phyloP scores from a whole-genome alignment of 2,113 vertebrate genomes.

The Caloenas nicobarica region DNA sequence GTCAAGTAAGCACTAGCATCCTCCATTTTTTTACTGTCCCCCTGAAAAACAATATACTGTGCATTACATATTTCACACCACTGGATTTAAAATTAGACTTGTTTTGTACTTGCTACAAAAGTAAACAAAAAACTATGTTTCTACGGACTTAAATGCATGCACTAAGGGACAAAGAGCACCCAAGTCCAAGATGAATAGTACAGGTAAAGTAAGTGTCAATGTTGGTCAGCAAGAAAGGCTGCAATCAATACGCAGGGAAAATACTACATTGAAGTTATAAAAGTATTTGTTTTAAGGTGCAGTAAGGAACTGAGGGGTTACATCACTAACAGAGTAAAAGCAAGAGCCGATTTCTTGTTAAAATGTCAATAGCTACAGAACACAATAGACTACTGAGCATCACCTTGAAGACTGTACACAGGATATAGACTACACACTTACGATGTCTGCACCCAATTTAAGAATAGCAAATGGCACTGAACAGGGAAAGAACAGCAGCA shows the following conservation, averaged over 20 bases:
- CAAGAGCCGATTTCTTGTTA: neutral
- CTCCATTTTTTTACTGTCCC: conserved; percentile 98
- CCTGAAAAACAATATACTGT: conserved; percentile 74
- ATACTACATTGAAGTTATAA: neutral
- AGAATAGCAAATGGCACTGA: neutral
- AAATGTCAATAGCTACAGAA: neutral
- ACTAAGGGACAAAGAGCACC: neutral
- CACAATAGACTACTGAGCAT: neutral
- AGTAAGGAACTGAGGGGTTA: neutral
- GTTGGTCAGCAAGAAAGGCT: neutral
- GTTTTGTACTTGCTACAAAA: neutral
- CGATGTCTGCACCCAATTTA: neutral
- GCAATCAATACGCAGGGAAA: neutral
- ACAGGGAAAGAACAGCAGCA: neutral
- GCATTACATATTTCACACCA: neutral
- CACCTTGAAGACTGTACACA: neutral
- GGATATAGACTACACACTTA: fast-evolving
- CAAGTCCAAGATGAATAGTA: fast-evolving
- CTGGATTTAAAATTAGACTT: neutral
- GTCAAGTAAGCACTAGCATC: conserved; percentile 87
- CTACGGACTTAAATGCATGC: neutral
- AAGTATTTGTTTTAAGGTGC: neutral
- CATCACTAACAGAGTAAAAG: neutral
- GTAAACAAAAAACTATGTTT: neutral
- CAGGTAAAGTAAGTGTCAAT: neutral